phyloP scores from a whole-genome alignment of 30 jellyfish, hydroid and myxozoan genomes.

The Pelagia noctiluca region DNA sequence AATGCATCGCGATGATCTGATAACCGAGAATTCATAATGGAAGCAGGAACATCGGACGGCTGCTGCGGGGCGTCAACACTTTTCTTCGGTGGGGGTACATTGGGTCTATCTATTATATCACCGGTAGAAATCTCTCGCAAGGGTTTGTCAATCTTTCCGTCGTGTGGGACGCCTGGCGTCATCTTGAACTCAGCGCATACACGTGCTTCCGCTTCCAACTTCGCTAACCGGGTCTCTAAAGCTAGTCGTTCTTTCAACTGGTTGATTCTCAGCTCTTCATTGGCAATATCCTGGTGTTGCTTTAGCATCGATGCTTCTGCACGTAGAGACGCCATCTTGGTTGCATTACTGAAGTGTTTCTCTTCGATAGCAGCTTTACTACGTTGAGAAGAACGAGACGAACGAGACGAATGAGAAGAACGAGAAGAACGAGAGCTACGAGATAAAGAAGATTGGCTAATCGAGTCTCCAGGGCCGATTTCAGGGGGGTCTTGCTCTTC shows the following conservation, averaged over 20 bases:
- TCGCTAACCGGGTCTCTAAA: slow-evolving; percentile 10
- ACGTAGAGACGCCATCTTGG: slow-evolving; percentile 2
- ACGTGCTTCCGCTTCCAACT: slow-evolving; percentile 26
- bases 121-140: not conserved
- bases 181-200: slow-evolving; percentile 1
- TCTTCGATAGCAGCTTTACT: too few relatives aligned
- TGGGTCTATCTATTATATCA: too few relatives aligned
- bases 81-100: too few relatives aligned
- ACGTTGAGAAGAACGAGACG: slow-evolving; percentile 17
- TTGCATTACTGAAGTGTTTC: not conserved
- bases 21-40: too few relatives aligned
- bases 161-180: not conserved
- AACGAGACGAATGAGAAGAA: too few relatives aligned
- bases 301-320: slow-evolving; percentile 25
- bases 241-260: slow-evolving; percentile 11
- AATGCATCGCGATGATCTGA: not conserved
- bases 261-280: slow-evolving; percentile 8
- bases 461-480: slow-evolving; percentile 29
- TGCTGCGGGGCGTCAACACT: too few relatives aligned
- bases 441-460: not conserved
- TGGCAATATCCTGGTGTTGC: not conserved
- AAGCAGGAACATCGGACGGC: too few relatives aligned
- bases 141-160: too few relatives aligned
- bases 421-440: not conserved
- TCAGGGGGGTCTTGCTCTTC: not conserved